Percentiles rank a stretch among this genome's conserved stretches.
These are phyloP conservation scores for Acronicta aceris DNA, from an alignment of 2,888 invertebrate genomes.

Conservation along the genomic window DNA sequence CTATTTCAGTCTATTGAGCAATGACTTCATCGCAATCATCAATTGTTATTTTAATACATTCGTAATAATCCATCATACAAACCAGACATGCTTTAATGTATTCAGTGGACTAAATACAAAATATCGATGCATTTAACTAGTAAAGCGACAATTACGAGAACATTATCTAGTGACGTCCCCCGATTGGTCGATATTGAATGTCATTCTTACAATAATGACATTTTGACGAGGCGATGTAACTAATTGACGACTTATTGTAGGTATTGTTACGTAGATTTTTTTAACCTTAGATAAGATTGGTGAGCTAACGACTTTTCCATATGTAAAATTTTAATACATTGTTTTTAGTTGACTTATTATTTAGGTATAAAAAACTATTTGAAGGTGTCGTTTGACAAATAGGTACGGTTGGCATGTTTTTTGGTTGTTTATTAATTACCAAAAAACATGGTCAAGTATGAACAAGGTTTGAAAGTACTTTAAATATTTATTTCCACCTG, in stretches of 20 bases:
- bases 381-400: too few relatives aligned
- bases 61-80: conserved; percentile 43
- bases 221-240: conserved; percentile 59
- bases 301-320: conserved; percentile 17
- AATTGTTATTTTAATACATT: conserved; percentile 50
- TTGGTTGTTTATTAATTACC: too few relatives aligned
- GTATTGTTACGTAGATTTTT: conserved; percentile 43
- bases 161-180: conserved; percentile 49
- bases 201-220: conserved; percentile 64
- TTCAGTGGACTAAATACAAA: conserved; percentile 42
- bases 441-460: too few relatives aligned
- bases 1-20: conserved; percentile 6
- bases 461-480: neutral
- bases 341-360: conserved; percentile 1
- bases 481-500: neutral
- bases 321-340: neutral
- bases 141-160: conserved; percentile 52
- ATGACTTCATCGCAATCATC: conserved; percentile 35
- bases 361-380: neutral
- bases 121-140: conserved; percentile 51
- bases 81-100: conserved; percentile 37
- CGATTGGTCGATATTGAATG: conserved; percentile 63
- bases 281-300: conserved; percentile 36
- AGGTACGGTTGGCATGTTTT: too few relatives aligned
- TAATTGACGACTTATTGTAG: conserved; percentile 46